Evolutionary conservation across 2,797 vertebrate genomes (phyloP), one percentile per base, ranked within the genome.

Genomic region (Oryzias sinensis): DNA sequence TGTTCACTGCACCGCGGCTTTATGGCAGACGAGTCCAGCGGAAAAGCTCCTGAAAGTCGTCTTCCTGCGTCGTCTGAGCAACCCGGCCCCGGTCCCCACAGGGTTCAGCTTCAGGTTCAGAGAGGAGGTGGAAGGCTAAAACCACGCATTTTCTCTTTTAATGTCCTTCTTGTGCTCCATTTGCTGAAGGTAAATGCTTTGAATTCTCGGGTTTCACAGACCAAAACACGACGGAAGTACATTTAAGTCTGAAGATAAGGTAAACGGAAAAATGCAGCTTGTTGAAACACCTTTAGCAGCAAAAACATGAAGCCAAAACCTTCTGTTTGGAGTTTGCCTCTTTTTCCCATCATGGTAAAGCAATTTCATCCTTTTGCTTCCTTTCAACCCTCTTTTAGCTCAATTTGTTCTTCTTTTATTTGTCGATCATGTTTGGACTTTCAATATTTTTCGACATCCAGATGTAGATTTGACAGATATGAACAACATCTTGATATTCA

Each of bases 1-100:
- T 90, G 90, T 89, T 89, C 76, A 76, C 70, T 79, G 59, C 72
- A 72, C 70, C 80, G 81, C 72, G 85, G 83, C 79, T 89, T 84
- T 71, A 74, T 70, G 88, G 83, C 77, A 74, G 65, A 80, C 65
- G 70, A 66, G 65, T 62, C 67, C 1, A 51, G 82, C 78, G 76
- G 56, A 74, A 44, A 48, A 52, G 55, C 63, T 37, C 74, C 65
- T 70, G 55, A 40, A 64, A 71, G 73, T 56, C 57, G 52, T 37
- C 70, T 22, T 15, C 8, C 60, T 60, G n/a, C 76, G 74, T 84
- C 80, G 76, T 64, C 45, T 43, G 46, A 48, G 69, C 56, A 18
- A 18, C 16, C 59, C 56, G 67, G 43, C 68, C 17, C 43, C 6
- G 20, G 18, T 44, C 40, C 37, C 53, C 50, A 29, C 54, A 53